Evolutionary conservation across 2,113 vertebrate genomes (phyloP).

Genomic region (Chaetops frenatus): DNA sequence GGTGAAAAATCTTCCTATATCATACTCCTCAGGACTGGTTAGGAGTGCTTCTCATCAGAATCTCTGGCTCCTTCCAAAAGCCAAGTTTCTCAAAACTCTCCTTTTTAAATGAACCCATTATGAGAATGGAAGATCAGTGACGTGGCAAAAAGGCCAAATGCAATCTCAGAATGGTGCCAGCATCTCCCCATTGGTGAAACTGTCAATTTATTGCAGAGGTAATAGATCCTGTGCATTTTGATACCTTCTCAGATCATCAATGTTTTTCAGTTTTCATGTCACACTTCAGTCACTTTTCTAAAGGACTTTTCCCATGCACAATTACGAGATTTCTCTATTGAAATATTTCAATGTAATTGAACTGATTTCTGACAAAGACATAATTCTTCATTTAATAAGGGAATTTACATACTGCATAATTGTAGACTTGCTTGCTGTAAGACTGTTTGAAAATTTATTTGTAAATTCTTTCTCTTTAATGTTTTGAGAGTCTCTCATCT

Average conservation of each 20-base stretch:
- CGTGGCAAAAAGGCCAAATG: background rate
- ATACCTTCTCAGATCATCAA: background rate
- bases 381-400: conserved; percentile 68
- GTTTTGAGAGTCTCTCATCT: conserved; percentile 39
- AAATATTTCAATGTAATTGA: conserved; percentile 61
- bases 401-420: conserved; percentile 64
- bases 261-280: conserved; percentile 37
- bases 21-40: background rate
- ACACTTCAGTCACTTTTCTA: conserved; percentile 19
- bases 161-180: background rate
- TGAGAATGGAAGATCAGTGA: background rate
- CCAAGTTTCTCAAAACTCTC: background rate
- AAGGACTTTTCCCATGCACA: conserved; percentile 15
- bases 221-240: background rate
- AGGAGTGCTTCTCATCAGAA: background rate
- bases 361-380: conserved; percentile 62
- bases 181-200: background rate
- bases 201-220: background rate
- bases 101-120: background rate
- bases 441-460: conserved; percentile 67
- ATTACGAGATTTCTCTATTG: conserved; percentile 49
- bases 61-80: background rate
- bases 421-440: conserved; percentile 47
- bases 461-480: conserved; percentile 39
- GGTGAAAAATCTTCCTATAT: background rate